Evolutionary conservation across 2,113 vertebrate species (phyloP).

Genomic region (Phocoena phocoena): DNA sequence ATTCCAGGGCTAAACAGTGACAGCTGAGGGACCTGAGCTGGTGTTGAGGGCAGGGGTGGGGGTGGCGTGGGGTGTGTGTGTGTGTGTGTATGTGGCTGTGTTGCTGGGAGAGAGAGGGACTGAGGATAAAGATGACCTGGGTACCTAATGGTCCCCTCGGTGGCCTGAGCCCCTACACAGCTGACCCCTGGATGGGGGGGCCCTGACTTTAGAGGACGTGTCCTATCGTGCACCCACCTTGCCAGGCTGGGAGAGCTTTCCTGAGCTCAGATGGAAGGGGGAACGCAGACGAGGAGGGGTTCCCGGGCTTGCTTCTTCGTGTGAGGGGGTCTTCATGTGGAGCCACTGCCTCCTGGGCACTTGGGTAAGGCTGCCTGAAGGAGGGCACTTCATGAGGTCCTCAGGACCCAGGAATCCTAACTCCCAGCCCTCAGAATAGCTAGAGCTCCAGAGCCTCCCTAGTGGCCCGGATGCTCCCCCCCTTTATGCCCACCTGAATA

Average conservation of each 20-base stretch:
- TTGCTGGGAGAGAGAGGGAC: not conserved
- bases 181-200: not conserved
- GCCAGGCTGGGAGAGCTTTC: not conserved
- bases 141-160: not conserved
- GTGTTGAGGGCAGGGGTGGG: not conserved
- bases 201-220: not conserved
- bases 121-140: not conserved
- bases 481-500: not conserved
- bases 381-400: not conserved
- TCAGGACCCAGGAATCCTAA: not conserved
- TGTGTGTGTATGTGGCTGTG: not conserved
- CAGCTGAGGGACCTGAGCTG: constrained; percentile 67
- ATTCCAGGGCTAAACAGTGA: constrained; percentile 67
- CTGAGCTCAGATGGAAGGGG: not conserved
- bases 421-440: not conserved
- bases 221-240: not conserved
- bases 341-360: not conserved
- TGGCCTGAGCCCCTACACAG: not conserved
- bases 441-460: not conserved
- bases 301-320: not conserved
- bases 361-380: not conserved
- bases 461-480: not conserved
- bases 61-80: not conserved
- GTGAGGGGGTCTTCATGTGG: not conserved
- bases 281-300: not conserved